A percentile compares a stretch with the other conserved stretches of the same genome.
phyloP scores from a whole-genome alignment of 2,888 invertebrate genomes.

The Troilus luridus region DNA sequence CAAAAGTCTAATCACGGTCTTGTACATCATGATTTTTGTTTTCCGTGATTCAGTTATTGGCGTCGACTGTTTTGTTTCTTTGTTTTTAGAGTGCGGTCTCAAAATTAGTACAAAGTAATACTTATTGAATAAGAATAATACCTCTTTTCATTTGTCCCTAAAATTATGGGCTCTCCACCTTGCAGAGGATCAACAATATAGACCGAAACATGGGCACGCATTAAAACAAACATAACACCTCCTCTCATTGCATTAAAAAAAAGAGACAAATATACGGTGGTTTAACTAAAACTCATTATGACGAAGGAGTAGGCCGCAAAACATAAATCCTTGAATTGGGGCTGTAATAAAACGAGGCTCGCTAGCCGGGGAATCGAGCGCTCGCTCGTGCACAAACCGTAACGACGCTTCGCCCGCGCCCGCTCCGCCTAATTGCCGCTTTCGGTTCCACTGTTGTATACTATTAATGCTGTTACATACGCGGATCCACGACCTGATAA shows the following conservation, averaged over 20 bases:
- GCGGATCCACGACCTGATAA: neutral
- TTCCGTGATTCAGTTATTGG: no score
- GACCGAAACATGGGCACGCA: no score
- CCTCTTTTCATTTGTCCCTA: no score
- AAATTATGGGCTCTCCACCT: no score
- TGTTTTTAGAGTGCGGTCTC: no score
- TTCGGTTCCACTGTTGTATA: neutral
- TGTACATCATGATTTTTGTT: no score
- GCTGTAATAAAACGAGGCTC: neutral
- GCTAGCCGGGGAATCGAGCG: neutral
- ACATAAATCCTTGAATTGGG: neutral
- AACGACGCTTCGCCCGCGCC: neutral
- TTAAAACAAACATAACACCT: no score
- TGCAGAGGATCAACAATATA: no score
- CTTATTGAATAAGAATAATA: no score
- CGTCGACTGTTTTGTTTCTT: no score
- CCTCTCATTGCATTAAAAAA: neutral
- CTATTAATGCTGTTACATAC: constrained; percentile 8
- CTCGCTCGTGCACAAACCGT: constrained; percentile 24
- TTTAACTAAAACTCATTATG: neutral
- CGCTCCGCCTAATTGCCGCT: neutral
- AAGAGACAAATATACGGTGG: neutral
- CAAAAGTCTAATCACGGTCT: no score
- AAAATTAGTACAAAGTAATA: no score
- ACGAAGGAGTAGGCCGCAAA: neutral